A percentile compares a stretch with the other conserved stretches of the same genome.
Evolutionary conservation across 2,797 vertebrate species (phyloP).

Genomic region (Pangasius larnaudii): DNA sequence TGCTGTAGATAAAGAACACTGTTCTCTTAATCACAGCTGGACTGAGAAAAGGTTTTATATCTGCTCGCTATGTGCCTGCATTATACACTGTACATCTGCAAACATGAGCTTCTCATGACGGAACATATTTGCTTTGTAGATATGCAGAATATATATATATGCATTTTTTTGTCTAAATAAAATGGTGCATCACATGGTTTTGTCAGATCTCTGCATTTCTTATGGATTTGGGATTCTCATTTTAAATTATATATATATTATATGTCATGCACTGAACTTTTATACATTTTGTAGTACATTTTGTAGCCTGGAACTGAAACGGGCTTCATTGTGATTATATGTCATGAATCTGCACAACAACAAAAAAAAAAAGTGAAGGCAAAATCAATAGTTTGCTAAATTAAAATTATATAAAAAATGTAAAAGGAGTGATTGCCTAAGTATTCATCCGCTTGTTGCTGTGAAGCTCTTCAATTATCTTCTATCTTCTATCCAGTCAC

Average conservation of each 20-base stretch:
- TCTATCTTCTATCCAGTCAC: background rate
- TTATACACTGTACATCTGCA: background rate
- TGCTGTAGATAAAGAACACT: background rate
- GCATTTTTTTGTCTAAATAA: slow-evolving; percentile 17
- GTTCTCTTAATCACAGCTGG: background rate
- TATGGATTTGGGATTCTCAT: background rate
- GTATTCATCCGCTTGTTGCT: background rate
- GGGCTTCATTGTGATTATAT: background rate
- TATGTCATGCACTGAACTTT: too few species aligned
- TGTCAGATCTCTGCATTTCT: background rate
- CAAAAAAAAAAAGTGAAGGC: background rate
- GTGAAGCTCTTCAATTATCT: background rate
- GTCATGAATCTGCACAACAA: background rate
- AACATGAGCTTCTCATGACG: background rate
- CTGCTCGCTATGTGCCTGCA: slow-evolving; percentile 29
- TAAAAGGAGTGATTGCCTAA: background rate
- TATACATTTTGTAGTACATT: too few species aligned
- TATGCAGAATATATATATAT: background rate
- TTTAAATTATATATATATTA: background rate
- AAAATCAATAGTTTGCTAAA: background rate
- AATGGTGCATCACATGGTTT: background rate
- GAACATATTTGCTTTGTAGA: slow-evolving; percentile 2
- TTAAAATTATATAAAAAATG: too few species aligned
- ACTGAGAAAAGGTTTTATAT: background rate
- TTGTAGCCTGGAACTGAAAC: background rate